A percentile compares a stretch with the other conserved stretches of the same genome.
Evolutionary conservation across 2,888 invertebrate species (phyloP).

Genomic region (Acrobasis suavella): DNA sequence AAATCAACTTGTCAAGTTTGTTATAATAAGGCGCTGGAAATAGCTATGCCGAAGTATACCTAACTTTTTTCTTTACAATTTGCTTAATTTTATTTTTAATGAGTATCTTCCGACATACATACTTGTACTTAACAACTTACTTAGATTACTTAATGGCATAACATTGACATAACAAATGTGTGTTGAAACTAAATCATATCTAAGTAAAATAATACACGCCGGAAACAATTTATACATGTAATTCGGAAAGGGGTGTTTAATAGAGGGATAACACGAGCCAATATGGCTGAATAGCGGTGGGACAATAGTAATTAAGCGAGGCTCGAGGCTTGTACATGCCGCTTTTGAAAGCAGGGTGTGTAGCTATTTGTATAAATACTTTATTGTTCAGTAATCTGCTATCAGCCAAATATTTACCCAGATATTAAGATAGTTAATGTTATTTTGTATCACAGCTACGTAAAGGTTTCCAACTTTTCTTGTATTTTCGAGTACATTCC

Average conservation of each 20-base stretch:
- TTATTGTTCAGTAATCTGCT: not conserved
- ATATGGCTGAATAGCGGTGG: conserved; percentile 43
- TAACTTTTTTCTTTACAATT: no score
- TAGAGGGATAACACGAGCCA: conserved; percentile 40
- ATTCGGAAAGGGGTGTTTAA: conserved; percentile 19
- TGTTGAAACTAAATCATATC: not conserved
- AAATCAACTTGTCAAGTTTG: no score
- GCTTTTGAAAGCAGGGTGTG: not conserved
- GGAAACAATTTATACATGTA: not conserved
- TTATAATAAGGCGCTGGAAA: no score
- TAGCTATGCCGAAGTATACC: no score
- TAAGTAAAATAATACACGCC: not conserved
- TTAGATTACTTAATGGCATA: no score
- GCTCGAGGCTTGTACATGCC: conserved; percentile 16
- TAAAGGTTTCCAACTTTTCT: no score
- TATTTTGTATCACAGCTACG: no score
- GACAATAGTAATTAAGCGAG: conserved; percentile 50
- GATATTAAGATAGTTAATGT: no score
- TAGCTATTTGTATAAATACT: not conserved
- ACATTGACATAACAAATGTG: not conserved
- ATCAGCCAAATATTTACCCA: not conserved
- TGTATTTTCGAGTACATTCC: no score
- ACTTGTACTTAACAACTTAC: no score
- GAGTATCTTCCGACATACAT: no score
- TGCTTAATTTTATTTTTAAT: no score